Percentiles rank a stretch among this genome's conserved stretches.
Conservation (phyloP, 2,113 vertebrate genomes). For the Gymnobelideus leadbeateri region DNA sequence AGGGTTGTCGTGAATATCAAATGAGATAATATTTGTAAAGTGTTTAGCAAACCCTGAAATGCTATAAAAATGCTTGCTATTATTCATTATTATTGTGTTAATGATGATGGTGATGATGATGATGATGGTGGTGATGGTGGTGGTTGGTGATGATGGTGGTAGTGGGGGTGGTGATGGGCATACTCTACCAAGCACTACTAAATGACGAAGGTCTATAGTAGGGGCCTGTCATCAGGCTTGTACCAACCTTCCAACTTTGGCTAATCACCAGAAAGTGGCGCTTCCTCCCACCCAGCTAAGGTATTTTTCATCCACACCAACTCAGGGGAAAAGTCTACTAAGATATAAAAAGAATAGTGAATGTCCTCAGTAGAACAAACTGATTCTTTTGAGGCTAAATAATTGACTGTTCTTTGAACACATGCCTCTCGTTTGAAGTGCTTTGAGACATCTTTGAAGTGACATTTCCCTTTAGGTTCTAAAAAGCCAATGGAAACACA, state of each 20-base stretch:
- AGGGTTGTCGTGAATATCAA: not conserved
- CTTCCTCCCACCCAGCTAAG: not conserved
- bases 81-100: not conserved
- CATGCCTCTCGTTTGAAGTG: not conserved
- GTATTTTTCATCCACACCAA: not conserved
- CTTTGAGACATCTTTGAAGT: slow-evolving; percentile 57
- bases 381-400: not conserved
- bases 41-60: not conserved
- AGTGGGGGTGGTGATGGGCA: not conserved
- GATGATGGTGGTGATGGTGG: not conserved
- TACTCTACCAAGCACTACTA: not conserved
- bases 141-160: not conserved
- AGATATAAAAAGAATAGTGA: not conserved
- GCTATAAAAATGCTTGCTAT: not conserved
- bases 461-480: slow-evolving; percentile 27
- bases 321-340: not conserved
- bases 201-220: not conserved
- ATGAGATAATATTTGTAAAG: not conserved
- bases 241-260: not conserved
- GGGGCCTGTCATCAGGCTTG: not conserved
- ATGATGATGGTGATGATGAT: not conserved
- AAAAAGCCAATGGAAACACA: slow-evolving; percentile 8
- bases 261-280: not conserved
- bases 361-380: not conserved
- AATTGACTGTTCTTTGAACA: slow-evolving; percentile 6